A percentile compares a stretch with the other conserved stretches of the same genome.
phyloP scores from a whole-genome alignment of 1,140 invertebrate species.

The Heliconius himera region DNA sequence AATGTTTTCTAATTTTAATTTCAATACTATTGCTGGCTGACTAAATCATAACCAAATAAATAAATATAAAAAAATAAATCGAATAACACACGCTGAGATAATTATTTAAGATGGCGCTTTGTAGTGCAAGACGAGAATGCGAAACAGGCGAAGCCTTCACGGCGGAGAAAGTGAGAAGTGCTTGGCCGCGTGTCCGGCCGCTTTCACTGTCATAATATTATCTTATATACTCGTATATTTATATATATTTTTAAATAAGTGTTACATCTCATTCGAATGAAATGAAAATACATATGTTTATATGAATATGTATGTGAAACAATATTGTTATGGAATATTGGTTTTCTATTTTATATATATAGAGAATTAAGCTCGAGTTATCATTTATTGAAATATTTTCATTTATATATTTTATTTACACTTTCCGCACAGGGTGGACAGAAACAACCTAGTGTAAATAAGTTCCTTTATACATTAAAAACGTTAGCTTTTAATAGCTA shows the following conservation, averaged over 20 bases:
- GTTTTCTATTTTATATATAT: background rate
- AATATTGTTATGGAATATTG: background rate
- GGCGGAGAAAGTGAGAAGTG: slow-evolving; percentile 32
- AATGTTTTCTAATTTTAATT: too few relatives aligned
- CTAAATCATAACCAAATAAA: too few relatives aligned
- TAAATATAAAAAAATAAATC: background rate
- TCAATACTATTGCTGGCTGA: too few relatives aligned
- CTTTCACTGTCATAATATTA: slow-evolving; percentile 33
- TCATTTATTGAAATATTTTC: background rate
- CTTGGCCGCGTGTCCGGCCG: slow-evolving; percentile 24
- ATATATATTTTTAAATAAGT: background rate
- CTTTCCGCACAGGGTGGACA: too few relatives aligned
- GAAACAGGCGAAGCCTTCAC: background rate
- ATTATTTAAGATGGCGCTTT: slow-evolving; percentile 9
- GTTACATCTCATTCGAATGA: slow-evolving; percentile 7
- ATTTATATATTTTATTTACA: too few relatives aligned
- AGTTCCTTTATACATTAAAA: too few relatives aligned
- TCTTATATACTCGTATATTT: slow-evolving; percentile 19
- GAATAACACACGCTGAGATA: background rate
- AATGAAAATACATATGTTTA: slow-evolving; percentile 1
- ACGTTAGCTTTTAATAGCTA: too few relatives aligned
- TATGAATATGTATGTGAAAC: background rate
- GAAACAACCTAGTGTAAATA: too few relatives aligned
- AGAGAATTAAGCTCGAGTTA: background rate
- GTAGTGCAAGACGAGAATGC: slow-evolving; percentile 19